Evolutionary conservation across 2,888 invertebrate genomes (phyloP), one percentile per base, ranked within the genome.

Genomic region (Aethes cnicana): DNA sequence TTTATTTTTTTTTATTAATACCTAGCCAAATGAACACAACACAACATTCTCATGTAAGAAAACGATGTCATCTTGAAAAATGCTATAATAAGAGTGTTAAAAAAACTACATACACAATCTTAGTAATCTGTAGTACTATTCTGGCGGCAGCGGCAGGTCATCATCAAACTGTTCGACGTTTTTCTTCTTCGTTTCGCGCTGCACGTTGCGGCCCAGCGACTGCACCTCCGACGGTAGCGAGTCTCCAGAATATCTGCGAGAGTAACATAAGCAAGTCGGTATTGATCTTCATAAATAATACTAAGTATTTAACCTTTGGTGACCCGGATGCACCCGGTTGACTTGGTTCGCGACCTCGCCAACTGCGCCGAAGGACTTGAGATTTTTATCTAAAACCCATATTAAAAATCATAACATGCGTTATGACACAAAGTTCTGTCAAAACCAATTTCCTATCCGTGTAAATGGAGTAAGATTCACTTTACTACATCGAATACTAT

Each of bases 81-180:
- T 36, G 12, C 28, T 17, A 3, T 25, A 39, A 21, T 37, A 23
- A 28, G 9, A 5, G 20, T 37, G 37, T 37, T 23, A 37, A 43
- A n/a, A 33, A 20, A 32, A n/a, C 11, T 26, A 47, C 8, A 37
- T 32, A 37, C 12, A 37, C 17, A 32, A 33, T 33, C 21, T 6
- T 21, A 21, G 16, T 21, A 37, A 26, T 25, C 25, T 18, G 16
- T 43, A 16, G 30, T 21, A 37, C 61, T 69, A 89, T 56, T 90
- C 90, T 1, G 88, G 89, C 1, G 90, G 89, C 26, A 90, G 61
- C 7, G 90, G 90, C 33, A 90, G 63, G 33, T 90, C 89, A n/a
- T 86, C 86, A 2, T 85, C 86, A 43, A 75, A 79, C 25, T 84
- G 81, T 23, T 84, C 84, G 4, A 65, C 35, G 23, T 68, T 61